These are phyloP conservation scores for Gasterosteus nipponicus DNA, from an alignment of 2,113 vertebrate genomes.

Conservation along the genomic window DNA sequence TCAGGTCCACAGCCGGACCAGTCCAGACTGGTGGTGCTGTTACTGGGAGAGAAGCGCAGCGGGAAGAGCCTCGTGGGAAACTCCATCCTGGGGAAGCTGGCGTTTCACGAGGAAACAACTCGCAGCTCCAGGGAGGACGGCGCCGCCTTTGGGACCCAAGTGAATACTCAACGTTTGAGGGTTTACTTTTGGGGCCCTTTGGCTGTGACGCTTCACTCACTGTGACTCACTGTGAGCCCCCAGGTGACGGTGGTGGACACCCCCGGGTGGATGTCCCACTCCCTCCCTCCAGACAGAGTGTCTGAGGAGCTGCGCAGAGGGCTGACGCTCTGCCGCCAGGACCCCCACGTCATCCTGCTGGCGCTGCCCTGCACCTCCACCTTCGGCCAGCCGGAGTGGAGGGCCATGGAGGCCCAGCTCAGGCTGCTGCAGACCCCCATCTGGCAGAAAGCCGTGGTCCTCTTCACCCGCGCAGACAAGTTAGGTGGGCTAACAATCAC, in stretches of 20 bases:
- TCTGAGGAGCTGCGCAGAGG: conserved; percentile 37
- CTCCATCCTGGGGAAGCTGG: conserved; percentile 38
- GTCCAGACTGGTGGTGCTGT: conserved; percentile 21
- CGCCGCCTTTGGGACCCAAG: conserved; percentile 19
- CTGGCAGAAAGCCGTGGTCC: conserved; percentile 48
- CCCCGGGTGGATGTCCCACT: conserved; percentile 47
- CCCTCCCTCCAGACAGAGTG: conserved; percentile 6
- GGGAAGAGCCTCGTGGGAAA: conserved; percentile 65
- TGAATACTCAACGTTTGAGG: neutral
- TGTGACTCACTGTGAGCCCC: neutral
- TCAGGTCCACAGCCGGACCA: neutral
- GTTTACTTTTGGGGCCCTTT: neutral
- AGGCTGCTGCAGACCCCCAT: conserved; percentile 25
- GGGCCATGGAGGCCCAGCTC: conserved; percentile 51
- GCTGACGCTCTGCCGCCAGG: conserved; percentile 35
- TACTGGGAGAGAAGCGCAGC: conserved; percentile 52
- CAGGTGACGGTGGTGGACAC: conserved; percentile 63
- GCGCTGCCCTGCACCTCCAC: conserved; percentile 22
- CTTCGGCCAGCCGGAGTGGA: conserved; percentile 31
- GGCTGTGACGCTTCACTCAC: neutral
- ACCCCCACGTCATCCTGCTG: conserved; percentile 54
- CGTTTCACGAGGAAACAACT: conserved; percentile 20
- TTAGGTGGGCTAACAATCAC: conserved; percentile 22
- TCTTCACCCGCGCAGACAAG: conserved; percentile 55
- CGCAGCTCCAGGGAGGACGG: conserved; percentile 26